Base-by-base conservation (phyloP, 2,888 invertebrate species). In the Cephus runcator region DNA sequence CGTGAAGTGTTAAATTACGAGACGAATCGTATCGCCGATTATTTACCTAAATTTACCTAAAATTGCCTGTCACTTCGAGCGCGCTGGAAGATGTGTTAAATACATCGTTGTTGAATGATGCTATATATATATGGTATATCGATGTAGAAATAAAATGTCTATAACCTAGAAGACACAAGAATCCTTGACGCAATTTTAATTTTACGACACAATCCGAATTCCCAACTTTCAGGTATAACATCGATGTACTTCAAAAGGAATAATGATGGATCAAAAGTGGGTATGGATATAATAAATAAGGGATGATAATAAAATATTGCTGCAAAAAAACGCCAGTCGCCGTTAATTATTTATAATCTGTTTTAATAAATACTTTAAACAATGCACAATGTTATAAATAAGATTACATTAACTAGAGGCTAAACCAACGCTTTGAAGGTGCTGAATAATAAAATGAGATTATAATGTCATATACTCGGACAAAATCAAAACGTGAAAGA, bases 281-380 rank as follows among this genome's bases (percentile, higher is more conserved):
- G 9, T 56, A 56, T 23, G 23, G 56, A 56, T 56, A 56, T 56
- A 33, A 33, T 23, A 23, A 23, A 56, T 23, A 23, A 56, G 9
- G 56, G 56, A 6, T 56, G 9, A 56, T 1, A 56, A 56, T 6
- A 56, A 56, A 56, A 9, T 9, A 56, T 56, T 9, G 9, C 6
- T 56, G 23, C 23, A 2, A 15, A 1, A 1, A 56, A 23, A 23
- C 56, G 2, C 23, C 56, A 56, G 1, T 23, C 23, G 56, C 15
- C 56, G 2, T 6, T 56, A 56, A 56, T 56, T 56, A 84, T 84
- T 86, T 85, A 83, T 83, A 85, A 82, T 80, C 84, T 83, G 80
- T 83, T 87, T 89, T 86, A 90, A 89, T 90, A 89, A 89, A 90
- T 89, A 90, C 84, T 83, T 86, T 86, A 85, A 90, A 85, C 85